These are phyloP conservation scores for Ceratosolen solmsi DNA, from an alignment of 1,140 invertebrate species.

Conservation along the genomic window DNA sequence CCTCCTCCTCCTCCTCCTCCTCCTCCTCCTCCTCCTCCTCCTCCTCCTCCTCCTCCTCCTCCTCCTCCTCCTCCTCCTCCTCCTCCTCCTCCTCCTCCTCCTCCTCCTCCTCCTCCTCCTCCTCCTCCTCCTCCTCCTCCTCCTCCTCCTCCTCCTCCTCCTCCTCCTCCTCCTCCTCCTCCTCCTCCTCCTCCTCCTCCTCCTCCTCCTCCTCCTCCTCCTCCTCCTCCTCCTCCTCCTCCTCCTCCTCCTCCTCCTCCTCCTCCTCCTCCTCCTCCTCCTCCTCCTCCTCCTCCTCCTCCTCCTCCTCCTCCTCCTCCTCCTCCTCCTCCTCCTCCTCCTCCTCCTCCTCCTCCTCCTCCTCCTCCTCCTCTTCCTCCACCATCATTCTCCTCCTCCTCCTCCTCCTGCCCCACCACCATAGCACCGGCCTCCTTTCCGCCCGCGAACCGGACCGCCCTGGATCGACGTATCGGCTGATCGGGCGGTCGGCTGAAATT, in stretches of 20 bases:
- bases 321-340: not conserved
- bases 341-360: no score
- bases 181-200: not conserved
- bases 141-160: no score
- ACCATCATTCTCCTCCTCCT: no score
- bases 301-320: not conserved
- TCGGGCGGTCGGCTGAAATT: slow-evolving; percentile 5
- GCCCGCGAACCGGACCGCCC: not conserved
- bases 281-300: not conserved
- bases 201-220: not conserved
- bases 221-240: no score
- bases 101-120: not conserved
- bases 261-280: not conserved
- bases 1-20: not conserved
- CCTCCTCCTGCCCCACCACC: not conserved
- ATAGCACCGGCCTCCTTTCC: not conserved
- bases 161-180: not conserved
- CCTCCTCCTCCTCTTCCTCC: not conserved
- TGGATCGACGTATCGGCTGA: not conserved
- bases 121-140: no score
- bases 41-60: no score
- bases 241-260: no score
- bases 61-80: not conserved
- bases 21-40: no score
- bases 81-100: not conserved